phyloP scores from a whole-genome alignment of 2,888 invertebrate genomes.

The Aleiodes testaceus region DNA sequence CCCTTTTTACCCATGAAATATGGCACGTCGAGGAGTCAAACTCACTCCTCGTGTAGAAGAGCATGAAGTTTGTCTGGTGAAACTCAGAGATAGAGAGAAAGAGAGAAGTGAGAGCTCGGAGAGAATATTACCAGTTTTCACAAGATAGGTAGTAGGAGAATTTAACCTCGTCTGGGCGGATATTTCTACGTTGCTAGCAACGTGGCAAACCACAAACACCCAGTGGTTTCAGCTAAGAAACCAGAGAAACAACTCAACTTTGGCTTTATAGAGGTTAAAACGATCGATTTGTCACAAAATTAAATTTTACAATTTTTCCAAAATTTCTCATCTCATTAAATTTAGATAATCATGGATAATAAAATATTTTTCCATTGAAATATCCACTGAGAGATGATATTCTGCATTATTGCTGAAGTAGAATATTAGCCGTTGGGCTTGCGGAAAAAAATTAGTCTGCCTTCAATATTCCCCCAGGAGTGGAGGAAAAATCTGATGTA shows the following conservation, averaged over 20 bases:
- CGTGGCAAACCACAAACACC: conserved; percentile 8
- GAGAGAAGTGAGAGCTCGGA: not conserved
- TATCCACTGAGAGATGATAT: not conserved
- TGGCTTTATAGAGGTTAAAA: not conserved
- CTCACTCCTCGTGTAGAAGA: conserved; percentile 24
- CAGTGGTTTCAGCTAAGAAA: conserved; percentile 5
- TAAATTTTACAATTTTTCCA: not conserved
- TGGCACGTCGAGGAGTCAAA: conserved; percentile 31
- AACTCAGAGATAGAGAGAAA: conserved; percentile 10
- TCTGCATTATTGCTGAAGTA: not conserved
- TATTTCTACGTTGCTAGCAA: conserved; percentile 16
- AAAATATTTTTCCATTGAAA: conserved; percentile 9
- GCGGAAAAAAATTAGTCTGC: conserved; percentile 5
- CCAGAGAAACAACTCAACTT: conserved; percentile 1
- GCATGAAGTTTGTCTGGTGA: conserved; percentile 31
- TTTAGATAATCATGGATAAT: too few species aligned
- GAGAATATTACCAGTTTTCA: conserved; percentile 11
- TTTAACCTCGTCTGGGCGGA: conserved; percentile 11
- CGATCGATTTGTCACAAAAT: not conserved
- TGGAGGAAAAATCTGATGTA: conserved; percentile 26
- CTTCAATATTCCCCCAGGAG: conserved; percentile 16
- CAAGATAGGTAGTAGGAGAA: not conserved
- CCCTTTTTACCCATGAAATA: conserved; percentile 16
- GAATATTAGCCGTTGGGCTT: conserved; percentile 12
- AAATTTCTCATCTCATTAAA: not conserved